Evolutionary conservation across 2,888 invertebrate species (phyloP), one percentile per base, ranked within the genome.

Genomic region (Mimumesa dahlbomi): DNA sequence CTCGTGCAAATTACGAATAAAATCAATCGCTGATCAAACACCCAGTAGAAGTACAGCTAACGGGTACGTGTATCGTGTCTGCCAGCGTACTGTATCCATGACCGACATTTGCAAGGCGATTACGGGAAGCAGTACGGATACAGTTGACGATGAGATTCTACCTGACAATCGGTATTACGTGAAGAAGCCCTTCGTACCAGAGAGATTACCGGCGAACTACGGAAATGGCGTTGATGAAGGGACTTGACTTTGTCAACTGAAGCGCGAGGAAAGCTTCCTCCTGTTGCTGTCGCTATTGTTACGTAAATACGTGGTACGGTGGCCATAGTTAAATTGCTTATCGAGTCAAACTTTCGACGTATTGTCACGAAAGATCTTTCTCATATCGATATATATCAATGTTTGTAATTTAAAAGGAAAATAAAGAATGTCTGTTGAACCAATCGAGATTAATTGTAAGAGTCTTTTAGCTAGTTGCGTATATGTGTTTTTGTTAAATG

Each of bases 241-340:
- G 73, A 59, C 65, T 65, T 68, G 68, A 73, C 73, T 75, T 59
- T 64, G 68, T 73, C 75, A 75, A 75, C 48, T 63, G 65, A 62
- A 73, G 70, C 56, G 64, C 58, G 70, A 70, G 52, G 58, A 54
- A 58, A 70, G 64, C 53, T 58, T 70, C 61, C 67, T 57, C 61
- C 61, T 61, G 56, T 57, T 56, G 68, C 54, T 62, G 57, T 40
- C 50, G 34, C 63, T 31, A 64, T 71, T 64, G 69, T 69, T 58
- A 58, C 64, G 69, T 69, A 69, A 71, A 71, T 69, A 63, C 69
- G 57, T 63, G 58, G 61, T 56, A 61, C 67, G 56, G 16, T 40
- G 49, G 19, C n/a, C n/a, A 36, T 49, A 7, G 46, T 40, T 31
- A 34, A 7, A 34, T 34, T 34, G 25, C 25, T 25, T 7, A 7